Evolutionary conservation across 2,113 vertebrate genomes (phyloP), one percentile per base, ranked within the genome.

Genomic region (Halichoerus grypus): DNA sequence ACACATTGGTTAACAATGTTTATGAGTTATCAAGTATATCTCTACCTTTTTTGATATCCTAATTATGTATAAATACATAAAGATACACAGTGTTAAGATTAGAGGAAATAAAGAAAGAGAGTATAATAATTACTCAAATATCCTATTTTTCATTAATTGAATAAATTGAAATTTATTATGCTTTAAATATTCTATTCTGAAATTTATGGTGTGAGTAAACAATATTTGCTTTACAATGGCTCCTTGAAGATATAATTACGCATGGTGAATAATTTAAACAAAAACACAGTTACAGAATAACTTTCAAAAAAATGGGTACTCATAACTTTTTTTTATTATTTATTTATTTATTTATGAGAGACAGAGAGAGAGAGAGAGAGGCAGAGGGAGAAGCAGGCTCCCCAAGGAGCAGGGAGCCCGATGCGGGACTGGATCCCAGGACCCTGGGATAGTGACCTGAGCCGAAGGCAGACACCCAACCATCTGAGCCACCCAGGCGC

Each of bases 141-240:
- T 79, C 33, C 16, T 49, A 59, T 51, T 85, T 86, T 91, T 16
- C 9, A 26, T 91, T 79, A 79, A 28, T 36, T 57, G 18, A 69
- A 46, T 86, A 79, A 36, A 79, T 19, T 65, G 13, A 84, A 59
- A 71, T 63, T 69, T n/a, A 71, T 59, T 76, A 36, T 69, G 15
- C n/a, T 83, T 79, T 84, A 79, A 71, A 71, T 86, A 67, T 26
- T 91, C n/a, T 92, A 65, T 79, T 79, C 51, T 65, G 65, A 88
- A 72, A 15, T 8, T 8, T 88, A 21, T 65, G 36, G 9, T 81
- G 4, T 87, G 6, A 80, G 28, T 61, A 80, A 81, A 80, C 65
- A 92, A 53, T 80, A 71, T 51, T 2, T 79, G 42, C 49, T 88
- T 88, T 88, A 42, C 14, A 72, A 65, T 63, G n/a, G 21, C 7